Conservation (phyloP, 2,797 vertebrate genomes). For the Protosalanx chinensis region DNA sequence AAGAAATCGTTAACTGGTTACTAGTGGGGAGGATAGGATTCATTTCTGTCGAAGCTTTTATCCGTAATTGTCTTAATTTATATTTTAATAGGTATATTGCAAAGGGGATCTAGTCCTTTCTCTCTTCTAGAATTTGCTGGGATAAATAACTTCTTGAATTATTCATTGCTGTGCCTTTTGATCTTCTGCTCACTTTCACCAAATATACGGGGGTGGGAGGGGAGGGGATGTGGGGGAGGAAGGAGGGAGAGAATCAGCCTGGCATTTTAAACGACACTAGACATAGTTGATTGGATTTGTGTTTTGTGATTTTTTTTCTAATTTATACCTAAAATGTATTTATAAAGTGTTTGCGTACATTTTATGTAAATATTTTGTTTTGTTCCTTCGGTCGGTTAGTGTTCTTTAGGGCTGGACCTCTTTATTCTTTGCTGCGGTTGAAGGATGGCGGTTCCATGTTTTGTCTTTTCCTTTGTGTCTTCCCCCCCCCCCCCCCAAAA, state of each 20-base stretch:
- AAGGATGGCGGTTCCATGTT: constrained; percentile 44
- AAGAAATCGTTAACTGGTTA: constrained; percentile 52
- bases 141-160: constrained; percentile 57
- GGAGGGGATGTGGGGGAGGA: no score
- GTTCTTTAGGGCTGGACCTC: constrained; percentile 79
- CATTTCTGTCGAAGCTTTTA: constrained; percentile 46
- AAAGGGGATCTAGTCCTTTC: constrained; percentile 43
- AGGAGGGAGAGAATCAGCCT: constrained; percentile 59
- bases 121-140: constrained; percentile 59
- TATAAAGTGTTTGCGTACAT: constrained; percentile 88
- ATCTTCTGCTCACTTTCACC: constrained; percentile 61
- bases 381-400: constrained; percentile 57
- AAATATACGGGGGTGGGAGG: constrained; percentile 60
- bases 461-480: background rate
- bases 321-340: constrained; percentile 90
- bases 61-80: constrained; percentile 65
- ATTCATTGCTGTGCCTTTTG: constrained; percentile 68
- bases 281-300: constrained; percentile 66
- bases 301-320: constrained; percentile 72
- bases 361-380: constrained; percentile 80
- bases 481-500: background rate
- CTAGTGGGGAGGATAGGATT: constrained; percentile 48
- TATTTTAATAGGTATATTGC: constrained; percentile 62
- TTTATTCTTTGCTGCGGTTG: constrained; percentile 63
- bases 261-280: constrained; percentile 64